phyloP scores from a whole-genome alignment of 2,113 vertebrate species.

The Nothobranchius kuhntae region DNA sequence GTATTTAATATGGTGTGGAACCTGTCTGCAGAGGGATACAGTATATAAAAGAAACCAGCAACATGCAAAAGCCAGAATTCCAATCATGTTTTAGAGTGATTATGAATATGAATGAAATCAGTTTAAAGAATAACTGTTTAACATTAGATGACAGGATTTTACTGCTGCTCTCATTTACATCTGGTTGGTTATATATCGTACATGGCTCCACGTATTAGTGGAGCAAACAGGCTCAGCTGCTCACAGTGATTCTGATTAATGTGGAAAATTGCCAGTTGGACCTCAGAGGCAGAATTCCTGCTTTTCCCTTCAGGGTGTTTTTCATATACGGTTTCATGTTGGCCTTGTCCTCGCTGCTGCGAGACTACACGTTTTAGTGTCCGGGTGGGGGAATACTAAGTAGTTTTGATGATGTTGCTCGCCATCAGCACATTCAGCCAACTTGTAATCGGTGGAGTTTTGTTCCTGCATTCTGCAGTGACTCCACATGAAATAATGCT shows the following conservation, averaged over 20 bases:
- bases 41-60: too few relatives aligned
- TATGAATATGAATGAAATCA: too few relatives aligned
- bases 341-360: constrained; percentile 2
- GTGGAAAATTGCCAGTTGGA: constrained; percentile 15
- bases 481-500: constrained; percentile 5
- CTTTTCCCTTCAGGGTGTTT: constrained; percentile 13
- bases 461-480: neutral
- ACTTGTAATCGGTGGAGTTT: constrained; percentile 4
- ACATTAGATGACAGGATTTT: too few relatives aligned
- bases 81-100: too few relatives aligned
- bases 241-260: constrained; percentile 19
- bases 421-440: constrained; percentile 7
- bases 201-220: neutral
- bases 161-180: neutral
- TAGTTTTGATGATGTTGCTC: neutral
- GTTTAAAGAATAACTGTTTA: too few relatives aligned
- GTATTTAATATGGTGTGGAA: too few relatives aligned
- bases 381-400: constrained; percentile 24
- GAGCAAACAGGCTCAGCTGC: constrained; percentile 2
- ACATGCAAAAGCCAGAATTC: too few relatives aligned
- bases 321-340: constrained; percentile 7
- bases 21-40: too few relatives aligned
- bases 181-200: neutral
- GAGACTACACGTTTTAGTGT: neutral
- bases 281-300: constrained; percentile 16